These are phyloP conservation scores for Piezodorus guildinii DNA, from an alignment of 1,140 invertebrate species.

Conservation along the genomic window DNA sequence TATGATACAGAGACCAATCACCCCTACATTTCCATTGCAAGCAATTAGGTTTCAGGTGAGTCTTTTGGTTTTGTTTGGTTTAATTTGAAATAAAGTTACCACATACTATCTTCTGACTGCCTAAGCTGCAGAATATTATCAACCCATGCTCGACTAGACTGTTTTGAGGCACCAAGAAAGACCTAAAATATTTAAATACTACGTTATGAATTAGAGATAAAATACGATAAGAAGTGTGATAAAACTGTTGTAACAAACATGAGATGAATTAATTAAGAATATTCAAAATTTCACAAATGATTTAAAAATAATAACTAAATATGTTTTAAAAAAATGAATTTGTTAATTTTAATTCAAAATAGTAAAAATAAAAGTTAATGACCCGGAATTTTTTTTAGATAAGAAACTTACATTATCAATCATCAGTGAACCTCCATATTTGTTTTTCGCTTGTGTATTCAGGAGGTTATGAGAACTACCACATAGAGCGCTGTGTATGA, in stretches of 20 bases:
- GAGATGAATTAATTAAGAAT: no score
- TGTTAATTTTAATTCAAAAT: no score
- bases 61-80: background rate
- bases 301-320: no score
- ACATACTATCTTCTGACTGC: background rate
- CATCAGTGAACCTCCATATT: conserved; percentile 8
- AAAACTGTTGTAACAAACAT: no score
- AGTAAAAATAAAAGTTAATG: no score
- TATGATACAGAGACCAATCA: conserved; percentile 8
- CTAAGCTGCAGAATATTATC: background rate
- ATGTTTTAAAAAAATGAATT: no score
- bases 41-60: conserved; percentile 6
- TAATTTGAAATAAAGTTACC: background rate
- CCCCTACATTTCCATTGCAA: conserved; percentile 9
- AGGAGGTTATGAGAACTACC: background rate
- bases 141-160: background rate
- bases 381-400: background rate
- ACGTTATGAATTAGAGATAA: no score
- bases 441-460: background rate
- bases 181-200: background rate
- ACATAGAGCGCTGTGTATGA: background rate
- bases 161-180: background rate
- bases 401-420: conserved; percentile 1
- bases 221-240: no score
- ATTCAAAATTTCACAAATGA: no score